phyloP scores from a whole-genome alignment of 1,140 invertebrate species.

The Bombus impatiens region DNA sequence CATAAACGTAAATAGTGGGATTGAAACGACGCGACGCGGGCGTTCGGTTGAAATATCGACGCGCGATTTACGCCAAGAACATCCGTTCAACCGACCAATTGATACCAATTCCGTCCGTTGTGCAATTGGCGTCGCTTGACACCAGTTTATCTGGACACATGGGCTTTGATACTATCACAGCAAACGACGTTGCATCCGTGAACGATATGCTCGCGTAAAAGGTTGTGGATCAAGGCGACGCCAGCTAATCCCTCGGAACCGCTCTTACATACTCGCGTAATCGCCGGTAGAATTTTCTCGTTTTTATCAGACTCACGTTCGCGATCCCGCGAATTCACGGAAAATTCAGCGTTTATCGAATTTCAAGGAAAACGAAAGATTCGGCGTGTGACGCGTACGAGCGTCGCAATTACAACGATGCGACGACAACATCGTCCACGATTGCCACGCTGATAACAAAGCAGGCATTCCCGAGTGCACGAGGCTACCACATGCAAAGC shows the following conservation, averaged over 20 bases:
- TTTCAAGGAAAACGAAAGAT: not conserved
- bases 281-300: not conserved
- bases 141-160: slow-evolving; percentile 61
- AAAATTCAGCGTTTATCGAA: not conserved
- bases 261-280: not conserved
- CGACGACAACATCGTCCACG: not conserved
- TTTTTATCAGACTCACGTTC: not conserved
- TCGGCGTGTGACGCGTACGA: not conserved
- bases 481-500: not conserved
- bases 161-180: slow-evolving; percentile 33
- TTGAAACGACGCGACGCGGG: no score
- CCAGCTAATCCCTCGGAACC: not conserved
- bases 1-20: slow-evolving; percentile 8
- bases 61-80: slow-evolving; percentile 63
- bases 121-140: slow-evolving; percentile 68
- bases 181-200: slow-evolving; percentile 28
- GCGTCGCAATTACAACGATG: not conserved
- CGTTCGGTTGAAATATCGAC: slow-evolving; percentile 46
- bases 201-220: slow-evolving; percentile 33
- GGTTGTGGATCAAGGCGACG: slow-evolving; percentile 58
- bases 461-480: slow-evolving; percentile 4
- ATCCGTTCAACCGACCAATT: slow-evolving; percentile 59
- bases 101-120: slow-evolving; percentile 69
- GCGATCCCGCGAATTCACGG: not conserved
- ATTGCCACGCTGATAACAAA: not conserved